These are phyloP conservation scores for Malurus leucopterus DNA, from an alignment of 2,797 vertebrate species.

Conservation along the genomic window DNA sequence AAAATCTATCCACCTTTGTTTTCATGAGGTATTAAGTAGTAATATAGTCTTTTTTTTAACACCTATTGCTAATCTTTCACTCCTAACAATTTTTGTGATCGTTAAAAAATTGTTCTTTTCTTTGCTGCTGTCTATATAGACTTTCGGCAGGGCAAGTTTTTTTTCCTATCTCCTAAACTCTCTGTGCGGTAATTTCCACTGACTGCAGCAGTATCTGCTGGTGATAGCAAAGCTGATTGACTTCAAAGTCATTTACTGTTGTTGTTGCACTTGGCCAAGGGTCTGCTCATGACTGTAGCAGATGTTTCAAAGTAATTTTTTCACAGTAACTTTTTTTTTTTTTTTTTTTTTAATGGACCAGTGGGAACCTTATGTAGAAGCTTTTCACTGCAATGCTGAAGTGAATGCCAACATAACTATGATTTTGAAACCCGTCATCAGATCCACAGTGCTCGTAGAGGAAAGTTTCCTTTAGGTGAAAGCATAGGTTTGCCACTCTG, in stretches of 20 bases:
- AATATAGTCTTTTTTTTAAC: background rate
- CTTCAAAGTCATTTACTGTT: constrained; percentile 66
- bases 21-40: background rate
- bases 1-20: background rate
- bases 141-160: constrained; percentile 23
- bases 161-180: constrained; percentile 23
- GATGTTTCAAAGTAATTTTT: constrained; percentile 54
- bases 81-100: background rate
- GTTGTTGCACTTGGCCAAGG: constrained; percentile 51
- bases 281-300: constrained; percentile 55
- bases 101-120: background rate
- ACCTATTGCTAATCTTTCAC: background rate
- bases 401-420: constrained; percentile 38
- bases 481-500: constrained; percentile 23
- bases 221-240: constrained; percentile 61
- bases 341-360: constrained; percentile 24
- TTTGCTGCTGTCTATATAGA: background rate
- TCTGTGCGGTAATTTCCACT: constrained; percentile 47
- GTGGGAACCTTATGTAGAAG: constrained; percentile 58
- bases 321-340: background rate
- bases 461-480: constrained; percentile 49
- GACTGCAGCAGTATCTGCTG: constrained; percentile 44
- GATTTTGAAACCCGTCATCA: constrained; percentile 39
- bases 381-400: constrained; percentile 42
- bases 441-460: background rate